Evolutionary conservation across 2,113 vertebrate species (phyloP).

Genomic region (Podilymbus podiceps): DNA sequence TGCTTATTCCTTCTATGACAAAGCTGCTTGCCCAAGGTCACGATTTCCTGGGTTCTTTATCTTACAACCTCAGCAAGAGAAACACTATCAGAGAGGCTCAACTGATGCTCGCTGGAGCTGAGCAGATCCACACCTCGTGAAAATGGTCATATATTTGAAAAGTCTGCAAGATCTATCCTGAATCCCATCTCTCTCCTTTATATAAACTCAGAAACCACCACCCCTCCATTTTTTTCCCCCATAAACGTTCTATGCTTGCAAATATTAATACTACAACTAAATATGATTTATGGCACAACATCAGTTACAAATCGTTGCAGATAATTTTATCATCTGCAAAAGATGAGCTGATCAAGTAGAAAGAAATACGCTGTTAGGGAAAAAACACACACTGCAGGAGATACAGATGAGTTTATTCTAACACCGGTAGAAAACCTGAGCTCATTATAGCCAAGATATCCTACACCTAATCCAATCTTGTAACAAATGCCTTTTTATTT

Average conservation of each 20-base stretch:
- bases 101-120: not conserved
- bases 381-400: not conserved
- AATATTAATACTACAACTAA: conserved; percentile 28
- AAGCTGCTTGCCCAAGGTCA: not conserved
- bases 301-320: conserved; percentile 30
- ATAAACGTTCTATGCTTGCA: not conserved
- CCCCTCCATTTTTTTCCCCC: not conserved
- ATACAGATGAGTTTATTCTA: conserved; percentile 11
- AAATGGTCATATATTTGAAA: not conserved
- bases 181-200: not conserved
- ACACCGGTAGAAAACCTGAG: conserved; percentile 2
- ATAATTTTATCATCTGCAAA: conserved; percentile 54
- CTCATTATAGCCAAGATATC: conserved; percentile 34
- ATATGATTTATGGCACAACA: conserved; percentile 29
- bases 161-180: not conserved
- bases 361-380: conserved; percentile 24
- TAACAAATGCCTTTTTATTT: conserved; percentile 7
- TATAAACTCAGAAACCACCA: not conserved
- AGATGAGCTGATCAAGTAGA: conserved; percentile 35
- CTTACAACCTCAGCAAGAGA: not conserved
- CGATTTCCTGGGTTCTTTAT: not conserved
- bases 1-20: not conserved
- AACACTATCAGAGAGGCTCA: not conserved
- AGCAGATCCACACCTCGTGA: not conserved
- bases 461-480: not conserved